phyloP scores from a whole-genome alignment of 2,888 invertebrate species.

The Lasioglossum calceatum region DNA sequence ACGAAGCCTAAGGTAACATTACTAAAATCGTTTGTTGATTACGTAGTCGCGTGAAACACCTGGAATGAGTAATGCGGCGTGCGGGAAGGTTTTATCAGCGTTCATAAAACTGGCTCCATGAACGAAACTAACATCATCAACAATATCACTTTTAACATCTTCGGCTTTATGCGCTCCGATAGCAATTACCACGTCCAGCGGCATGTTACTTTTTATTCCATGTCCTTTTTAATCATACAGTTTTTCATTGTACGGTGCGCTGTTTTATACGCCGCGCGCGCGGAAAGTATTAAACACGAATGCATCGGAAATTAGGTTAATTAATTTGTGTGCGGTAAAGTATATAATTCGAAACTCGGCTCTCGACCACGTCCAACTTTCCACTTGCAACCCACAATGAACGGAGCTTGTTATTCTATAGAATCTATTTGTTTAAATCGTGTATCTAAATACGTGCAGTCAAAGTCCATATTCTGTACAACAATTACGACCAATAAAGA shows the following conservation, averaged over 20 bases:
- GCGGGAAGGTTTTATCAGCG: conserved; percentile 37
- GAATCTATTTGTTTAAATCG: neutral
- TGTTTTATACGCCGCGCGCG: neutral
- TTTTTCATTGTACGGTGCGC: conserved; percentile 11
- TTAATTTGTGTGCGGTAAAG: neutral
- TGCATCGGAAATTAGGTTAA: conserved; percentile 17
- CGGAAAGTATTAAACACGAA: neutral
- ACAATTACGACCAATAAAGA: neutral
- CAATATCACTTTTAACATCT: conserved; percentile 47
- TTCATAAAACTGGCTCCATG: conserved; percentile 31
- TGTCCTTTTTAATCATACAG: conserved; percentile 3
- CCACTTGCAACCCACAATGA: neutral
- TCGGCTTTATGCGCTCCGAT: conserved; percentile 28
- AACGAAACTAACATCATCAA: too few relatives aligned
- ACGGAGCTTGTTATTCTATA: neutral
- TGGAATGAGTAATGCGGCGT: conserved; percentile 2
- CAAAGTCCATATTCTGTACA: neutral
- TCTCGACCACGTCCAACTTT: neutral
- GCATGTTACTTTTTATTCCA: conserved; percentile 34
- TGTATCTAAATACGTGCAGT: neutral
- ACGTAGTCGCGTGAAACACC: neutral
- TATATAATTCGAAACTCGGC: neutral
- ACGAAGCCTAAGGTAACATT: neutral
- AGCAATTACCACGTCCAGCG: neutral
- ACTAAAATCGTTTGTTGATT: conserved; percentile 26